Evolutionary conservation across 2,888 invertebrate species (phyloP).

Genomic region (Cecidostiba fungosa): DNA sequence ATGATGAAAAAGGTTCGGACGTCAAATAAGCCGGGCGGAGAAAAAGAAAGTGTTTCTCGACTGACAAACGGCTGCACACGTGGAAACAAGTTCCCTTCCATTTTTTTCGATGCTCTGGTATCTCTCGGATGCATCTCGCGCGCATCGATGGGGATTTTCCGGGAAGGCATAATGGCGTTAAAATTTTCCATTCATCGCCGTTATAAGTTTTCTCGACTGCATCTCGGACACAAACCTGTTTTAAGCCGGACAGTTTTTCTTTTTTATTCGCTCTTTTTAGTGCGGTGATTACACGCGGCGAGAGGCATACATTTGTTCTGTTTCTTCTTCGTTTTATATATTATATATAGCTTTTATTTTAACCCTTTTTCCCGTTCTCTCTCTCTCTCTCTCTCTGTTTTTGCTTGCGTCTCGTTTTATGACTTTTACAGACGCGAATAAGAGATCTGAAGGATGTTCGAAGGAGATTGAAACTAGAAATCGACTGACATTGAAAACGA

Average conservation of each 20-base stretch:
- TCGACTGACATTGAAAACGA: neutral
- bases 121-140: neutral
- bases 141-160: constrained; percentile 39
- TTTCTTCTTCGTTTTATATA: neutral
- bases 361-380: neutral
- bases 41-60: neutral
- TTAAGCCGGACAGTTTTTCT: constrained; percentile 21
- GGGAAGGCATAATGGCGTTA: neutral
- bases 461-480: neutral
- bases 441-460: neutral
- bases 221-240: constrained; percentile 32
- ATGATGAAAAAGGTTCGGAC: neutral
- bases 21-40: neutral
- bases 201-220: constrained; percentile 38
- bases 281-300: neutral
- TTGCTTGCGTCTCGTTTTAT: neutral
- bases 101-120: neutral
- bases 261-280: constrained; percentile 40
- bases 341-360: neutral
- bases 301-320: neutral
- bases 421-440: neutral
- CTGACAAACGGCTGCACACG: neutral
- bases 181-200: constrained; percentile 54
- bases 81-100: neutral
- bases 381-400: neutral